Percentiles rank a stretch among this genome's conserved stretches.
Conservation (phyloP, 2,113 vertebrate genomes). For the Phalacrocorax brasilianus region DNA sequence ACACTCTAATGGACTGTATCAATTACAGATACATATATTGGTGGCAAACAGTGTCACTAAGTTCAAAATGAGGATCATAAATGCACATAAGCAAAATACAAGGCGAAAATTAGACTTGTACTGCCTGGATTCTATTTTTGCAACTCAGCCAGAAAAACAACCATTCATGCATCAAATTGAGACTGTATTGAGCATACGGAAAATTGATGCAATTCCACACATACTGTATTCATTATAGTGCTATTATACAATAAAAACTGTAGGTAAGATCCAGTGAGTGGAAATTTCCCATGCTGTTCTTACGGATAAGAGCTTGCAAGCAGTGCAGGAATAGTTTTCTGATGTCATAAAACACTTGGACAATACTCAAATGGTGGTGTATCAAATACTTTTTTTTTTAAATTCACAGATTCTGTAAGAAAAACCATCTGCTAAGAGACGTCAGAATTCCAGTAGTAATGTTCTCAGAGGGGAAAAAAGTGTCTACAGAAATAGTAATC, state of each 20-base stretch:
- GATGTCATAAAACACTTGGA: background rate
- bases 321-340: background rate
- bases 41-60: background rate
- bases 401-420: background rate
- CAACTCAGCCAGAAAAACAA: background rate
- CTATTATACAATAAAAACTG: background rate
- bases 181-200: background rate
- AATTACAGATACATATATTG: background rate
- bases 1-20: background rate
- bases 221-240: background rate
- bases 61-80: background rate
- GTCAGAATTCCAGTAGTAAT: background rate
- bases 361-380: background rate
- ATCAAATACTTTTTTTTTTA: background rate
- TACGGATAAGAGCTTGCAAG: background rate
- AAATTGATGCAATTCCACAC: background rate
- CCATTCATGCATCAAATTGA: background rate
- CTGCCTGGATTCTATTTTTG: background rate
- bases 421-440: background rate
- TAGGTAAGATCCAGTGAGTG: background rate
- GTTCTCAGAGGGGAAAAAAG: background rate
- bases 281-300: background rate
- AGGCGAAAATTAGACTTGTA: background rate
- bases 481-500: background rate
- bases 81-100: background rate